These are phyloP conservation scores for Leguminivora glycinivorella DNA, from an alignment of 1,140 invertebrate genomes.

Conservation along the genomic window DNA sequence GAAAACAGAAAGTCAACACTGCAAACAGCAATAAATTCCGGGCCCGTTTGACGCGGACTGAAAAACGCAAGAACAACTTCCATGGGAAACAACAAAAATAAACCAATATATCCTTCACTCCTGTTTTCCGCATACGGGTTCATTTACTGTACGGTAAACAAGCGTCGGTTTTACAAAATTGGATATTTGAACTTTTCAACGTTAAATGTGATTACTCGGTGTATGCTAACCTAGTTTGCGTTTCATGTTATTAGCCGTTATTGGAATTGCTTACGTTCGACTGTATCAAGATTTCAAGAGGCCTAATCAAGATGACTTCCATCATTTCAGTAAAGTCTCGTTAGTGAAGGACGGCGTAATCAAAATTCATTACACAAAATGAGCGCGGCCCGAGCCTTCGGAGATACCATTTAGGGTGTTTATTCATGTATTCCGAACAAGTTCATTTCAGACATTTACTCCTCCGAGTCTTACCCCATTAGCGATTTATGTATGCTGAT, in stretches of 20 bases:
- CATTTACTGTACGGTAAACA: constrained; percentile 33
- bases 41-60: constrained; percentile 60
- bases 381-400: constrained; percentile 19
- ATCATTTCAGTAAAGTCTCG: constrained; percentile 27
- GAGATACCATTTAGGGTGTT: constrained; percentile 31
- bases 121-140: constrained; percentile 54
- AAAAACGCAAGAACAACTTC: constrained; percentile 61
- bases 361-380: constrained; percentile 29
- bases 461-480: constrained; percentile 33
- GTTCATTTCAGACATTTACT: constrained; percentile 30
- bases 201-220: constrained; percentile 3
- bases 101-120: constrained; percentile 65
- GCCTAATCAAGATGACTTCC: constrained; percentile 22
- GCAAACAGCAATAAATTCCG: constrained; percentile 68
- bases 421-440: constrained; percentile 34
- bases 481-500: constrained; percentile 46
- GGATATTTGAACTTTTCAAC: constrained; percentile 26
- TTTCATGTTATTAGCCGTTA: neutral
- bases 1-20: constrained; percentile 68
- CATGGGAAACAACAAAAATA: constrained; percentile 67
- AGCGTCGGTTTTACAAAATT: constrained; percentile 19
- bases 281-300: neutral
- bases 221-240: neutral
- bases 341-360: constrained; percentile 20
- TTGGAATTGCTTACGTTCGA: constrained; percentile 5